phyloP scores from a whole-genome alignment of 2,797 vertebrate species.

The Sebastes vulpes region DNA sequence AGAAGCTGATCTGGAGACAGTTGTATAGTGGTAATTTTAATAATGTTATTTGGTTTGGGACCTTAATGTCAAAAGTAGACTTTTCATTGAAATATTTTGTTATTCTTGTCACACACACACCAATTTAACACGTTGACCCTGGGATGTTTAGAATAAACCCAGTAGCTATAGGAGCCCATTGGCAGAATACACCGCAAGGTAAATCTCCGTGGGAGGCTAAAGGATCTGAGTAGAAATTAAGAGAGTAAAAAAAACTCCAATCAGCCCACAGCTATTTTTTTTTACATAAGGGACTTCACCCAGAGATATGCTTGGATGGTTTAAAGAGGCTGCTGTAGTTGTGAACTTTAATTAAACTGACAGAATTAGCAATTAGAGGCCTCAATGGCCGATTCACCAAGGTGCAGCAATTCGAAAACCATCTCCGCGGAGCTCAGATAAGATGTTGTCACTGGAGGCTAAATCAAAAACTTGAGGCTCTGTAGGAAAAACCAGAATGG shows the following conservation, averaged over 20 bases:
- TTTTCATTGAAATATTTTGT: neutral
- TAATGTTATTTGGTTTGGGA: neutral
- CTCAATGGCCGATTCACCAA: conserved; percentile 50
- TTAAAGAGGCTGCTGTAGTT: conserved; percentile 57
- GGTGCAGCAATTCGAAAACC: conserved; percentile 42
- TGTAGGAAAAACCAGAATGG: neutral
- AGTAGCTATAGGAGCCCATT: neutral
- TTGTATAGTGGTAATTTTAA: neutral
- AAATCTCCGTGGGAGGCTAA: conserved; percentile 2
- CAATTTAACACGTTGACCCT: neutral
- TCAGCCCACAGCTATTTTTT: conserved; percentile 19
- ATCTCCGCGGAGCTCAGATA: conserved; percentile 21
- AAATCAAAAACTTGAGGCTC: conserved; percentile 7
- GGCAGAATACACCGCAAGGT: neutral
- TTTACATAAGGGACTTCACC: conserved; percentile 32
- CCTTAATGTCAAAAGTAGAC: neutral
- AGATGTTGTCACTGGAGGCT: conserved; percentile 35
- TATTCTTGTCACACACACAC: neutral
- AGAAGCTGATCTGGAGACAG: neutral
- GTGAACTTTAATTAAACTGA: conserved; percentile 75
- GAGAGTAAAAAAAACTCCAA: neutral
- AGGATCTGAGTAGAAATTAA: conserved; percentile 1
- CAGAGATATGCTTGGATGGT: conserved; percentile 49
- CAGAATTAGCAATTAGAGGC: conserved; percentile 70
- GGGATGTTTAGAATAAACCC: neutral